Percentiles rank a stretch among this genome's conserved stretches.
Evolutionary conservation across 2,113 vertebrate genomes (phyloP).

Genomic region (Microtus pennsylvanicus): DNA sequence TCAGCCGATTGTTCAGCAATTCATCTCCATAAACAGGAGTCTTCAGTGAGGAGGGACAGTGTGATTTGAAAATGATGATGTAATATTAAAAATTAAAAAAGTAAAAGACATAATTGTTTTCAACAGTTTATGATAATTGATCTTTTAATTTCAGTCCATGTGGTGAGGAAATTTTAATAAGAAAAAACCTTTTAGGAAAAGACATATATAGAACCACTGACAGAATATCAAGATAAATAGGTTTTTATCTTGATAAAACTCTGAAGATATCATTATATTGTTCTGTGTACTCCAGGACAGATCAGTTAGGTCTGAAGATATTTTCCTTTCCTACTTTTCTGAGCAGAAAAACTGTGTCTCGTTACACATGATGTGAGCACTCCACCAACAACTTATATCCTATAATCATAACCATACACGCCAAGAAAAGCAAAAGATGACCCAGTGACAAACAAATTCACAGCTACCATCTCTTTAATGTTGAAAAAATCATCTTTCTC

Average conservation of each 20-base stretch:
- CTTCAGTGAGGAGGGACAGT: background rate
- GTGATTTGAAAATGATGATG: constrained; percentile 49
- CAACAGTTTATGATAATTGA: constrained; percentile 38
- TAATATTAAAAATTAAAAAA: constrained; percentile 52
- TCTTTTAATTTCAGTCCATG: constrained; percentile 42
- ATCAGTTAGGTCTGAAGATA: no score
- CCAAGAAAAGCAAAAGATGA: background rate
- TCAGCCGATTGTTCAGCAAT: background rate
- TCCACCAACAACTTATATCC: no score
- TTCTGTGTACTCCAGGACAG: no score
- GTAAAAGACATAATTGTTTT: constrained; percentile 25
- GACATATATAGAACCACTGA: background rate
- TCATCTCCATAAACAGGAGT: constrained; percentile 47
- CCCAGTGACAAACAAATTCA: background rate
- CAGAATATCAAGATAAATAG: background rate
- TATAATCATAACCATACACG: background rate
- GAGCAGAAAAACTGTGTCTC: background rate
- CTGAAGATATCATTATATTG: constrained; percentile 9
- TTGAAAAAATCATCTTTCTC: background rate
- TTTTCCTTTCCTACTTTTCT: background rate
- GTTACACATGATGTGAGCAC: background rate
- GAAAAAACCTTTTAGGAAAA: background rate
- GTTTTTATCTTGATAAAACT: no score
- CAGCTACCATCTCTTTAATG: background rate
- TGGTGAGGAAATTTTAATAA: constrained; percentile 1